Evolutionary conservation across 1,140 invertebrate genomes (phyloP).

Genomic region (Heliconius eleuchia): DNA sequence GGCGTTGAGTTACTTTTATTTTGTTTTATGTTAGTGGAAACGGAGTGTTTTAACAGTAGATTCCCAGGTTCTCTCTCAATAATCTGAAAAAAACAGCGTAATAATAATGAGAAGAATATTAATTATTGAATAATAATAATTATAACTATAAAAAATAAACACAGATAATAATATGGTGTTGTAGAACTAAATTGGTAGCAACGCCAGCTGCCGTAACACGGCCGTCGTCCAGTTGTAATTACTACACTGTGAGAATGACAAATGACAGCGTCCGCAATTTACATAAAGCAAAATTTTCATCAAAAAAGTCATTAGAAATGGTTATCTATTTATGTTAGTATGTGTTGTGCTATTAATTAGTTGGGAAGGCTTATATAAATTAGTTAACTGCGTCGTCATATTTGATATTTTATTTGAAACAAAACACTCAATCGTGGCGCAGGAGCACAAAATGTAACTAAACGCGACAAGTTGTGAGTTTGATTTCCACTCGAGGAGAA

Average conservation of each 20-base stretch:
- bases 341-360: neutral
- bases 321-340: neutral
- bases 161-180: neutral
- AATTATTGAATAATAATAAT: neutral
- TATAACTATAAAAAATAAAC: neutral
- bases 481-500: too few species aligned
- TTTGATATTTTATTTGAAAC: too few species aligned
- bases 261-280: neutral
- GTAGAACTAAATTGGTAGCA: neutral
- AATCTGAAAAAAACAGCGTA: too few species aligned
- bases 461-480: too few species aligned
- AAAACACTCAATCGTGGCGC: too few species aligned
- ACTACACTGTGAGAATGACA: neutral
- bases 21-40: too few species aligned
- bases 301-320: neutral
- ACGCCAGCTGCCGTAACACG: neutral
- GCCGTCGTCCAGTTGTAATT: constrained; percentile 1
- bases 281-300: neutral
- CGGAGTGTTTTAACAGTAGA: too few species aligned
- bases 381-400: too few species aligned
- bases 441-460: too few species aligned
- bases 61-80: too few species aligned
- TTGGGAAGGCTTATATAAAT: neutral
- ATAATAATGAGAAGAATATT: neutral
- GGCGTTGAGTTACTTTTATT: too few species aligned